Base-by-base conservation (phyloP, 2,888 invertebrate species). In the Drosophila aldrichi region DNA sequence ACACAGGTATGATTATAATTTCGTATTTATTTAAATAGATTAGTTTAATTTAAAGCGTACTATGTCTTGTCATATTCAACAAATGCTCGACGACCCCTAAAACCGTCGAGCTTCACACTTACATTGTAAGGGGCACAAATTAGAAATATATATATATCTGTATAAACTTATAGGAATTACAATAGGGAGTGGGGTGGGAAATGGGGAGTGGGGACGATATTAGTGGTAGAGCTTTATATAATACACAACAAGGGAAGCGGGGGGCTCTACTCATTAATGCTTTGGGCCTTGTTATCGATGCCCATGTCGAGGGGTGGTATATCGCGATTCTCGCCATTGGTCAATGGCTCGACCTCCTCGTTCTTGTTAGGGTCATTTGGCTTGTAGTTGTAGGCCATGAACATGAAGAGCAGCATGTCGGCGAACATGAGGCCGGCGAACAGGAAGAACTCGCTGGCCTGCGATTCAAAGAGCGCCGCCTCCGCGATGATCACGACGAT, bases 371-470 rank as follows among this genome's bases (percentile, higher is more conserved):
- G 90, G 77, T 91, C 79, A 41, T 92, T 91, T 4, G 92, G 92
- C 60, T 95, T 95, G 93, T 98, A 99, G 61, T 95, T 95, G 85
- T 94, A 94, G 0, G 98, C 96, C 95, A 99, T 95, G 16, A 95
- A 92, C 59, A 95, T 95, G 91, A 99, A 98, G 36, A 98, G 91
- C 0, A 96, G 65, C 95, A 98, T 97, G 86, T 97, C 97, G 3
- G 95, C 91, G 46, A 96, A 92, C 98, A 99, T 98, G 56, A 98
- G 94, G 0, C 95, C 96, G 49, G 98, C 97, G 92, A 98, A 99
- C 29, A 98, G 93, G 94, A 98, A 96, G 93, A 98, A 98, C 91
- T 98, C 97, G 77, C 94, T 95, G 69, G 96, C 96, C 96, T 98
- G 95, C 16, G 95, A 95, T 0, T 96, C 94, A 90, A 98, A 96